Evolutionary conservation across 2,797 vertebrate genomes (phyloP).

Genomic region (Melanotaenia boesemani): DNA sequence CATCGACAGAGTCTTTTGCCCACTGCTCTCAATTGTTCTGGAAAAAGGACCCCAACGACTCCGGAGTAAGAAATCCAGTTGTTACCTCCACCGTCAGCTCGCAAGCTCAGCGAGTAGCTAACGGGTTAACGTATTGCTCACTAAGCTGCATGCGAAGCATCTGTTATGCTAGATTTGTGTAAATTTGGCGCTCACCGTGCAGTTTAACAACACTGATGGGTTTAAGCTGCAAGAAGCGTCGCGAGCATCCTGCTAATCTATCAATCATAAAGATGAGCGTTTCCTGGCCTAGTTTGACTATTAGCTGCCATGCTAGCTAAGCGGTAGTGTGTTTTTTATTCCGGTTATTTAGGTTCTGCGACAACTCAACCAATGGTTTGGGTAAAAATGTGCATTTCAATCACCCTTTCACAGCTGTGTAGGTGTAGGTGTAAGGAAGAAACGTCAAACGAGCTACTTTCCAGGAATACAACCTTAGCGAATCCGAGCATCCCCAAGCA

Average conservation of each 20-base stretch:
- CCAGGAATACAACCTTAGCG: neutral
- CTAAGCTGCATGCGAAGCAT: neutral
- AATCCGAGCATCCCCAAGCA: conserved; percentile 27
- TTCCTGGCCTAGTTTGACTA: conserved; percentile 66
- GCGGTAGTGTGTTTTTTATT: conserved; percentile 8
- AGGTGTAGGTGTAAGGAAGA: too few relatives aligned
- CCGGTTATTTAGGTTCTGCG: neutral
- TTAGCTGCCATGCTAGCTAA: conserved; percentile 38
- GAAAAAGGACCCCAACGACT: conserved; percentile 83
- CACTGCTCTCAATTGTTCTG: conserved; percentile 84
- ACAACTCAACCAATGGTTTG: fast-evolving
- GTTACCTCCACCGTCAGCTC: conserved; percentile 49
- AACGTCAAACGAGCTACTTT: neutral
- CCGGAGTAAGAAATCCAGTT: conserved; percentile 80
- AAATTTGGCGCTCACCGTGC: neutral
- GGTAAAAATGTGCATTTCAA: neutral
- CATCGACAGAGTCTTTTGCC: conserved; percentile 80
- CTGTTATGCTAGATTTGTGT: neutral
- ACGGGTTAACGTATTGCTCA: neutral
- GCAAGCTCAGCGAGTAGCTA: conserved; percentile 26
- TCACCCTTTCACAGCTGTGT: fast-evolving
- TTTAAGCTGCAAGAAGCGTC: conserved; percentile 11
- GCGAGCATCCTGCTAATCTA: conserved; percentile 53
- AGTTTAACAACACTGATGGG: neutral
- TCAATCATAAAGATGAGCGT: conserved; percentile 62